Conservation (phyloP, 2,888 invertebrate species). For the Anaspis maculata region DNA sequence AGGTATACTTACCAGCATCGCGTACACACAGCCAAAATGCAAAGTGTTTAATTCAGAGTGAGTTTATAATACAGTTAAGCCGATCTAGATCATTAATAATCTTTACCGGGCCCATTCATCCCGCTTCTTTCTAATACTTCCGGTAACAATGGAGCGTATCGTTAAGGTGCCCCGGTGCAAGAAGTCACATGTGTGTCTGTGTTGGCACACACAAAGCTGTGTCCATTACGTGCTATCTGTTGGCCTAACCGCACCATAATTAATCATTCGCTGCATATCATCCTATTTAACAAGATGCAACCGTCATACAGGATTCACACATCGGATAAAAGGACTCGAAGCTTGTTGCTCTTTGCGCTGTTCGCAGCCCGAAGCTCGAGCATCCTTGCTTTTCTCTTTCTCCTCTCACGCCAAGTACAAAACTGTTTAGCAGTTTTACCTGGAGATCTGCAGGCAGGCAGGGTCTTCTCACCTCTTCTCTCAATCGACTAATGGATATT, state of each 20-base stretch:
- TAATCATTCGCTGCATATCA: conserved; percentile 43
- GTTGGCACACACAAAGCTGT: conserved; percentile 28
- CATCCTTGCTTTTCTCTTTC: no score
- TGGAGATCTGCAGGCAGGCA: no score
- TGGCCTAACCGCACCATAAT: conserved; percentile 39
- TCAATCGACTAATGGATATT: no score
- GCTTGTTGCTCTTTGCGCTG: no score
- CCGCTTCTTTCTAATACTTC: conserved; percentile 32
- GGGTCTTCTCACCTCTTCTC: no score
- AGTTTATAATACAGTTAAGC: conserved; percentile 28
- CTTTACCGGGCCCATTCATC: conserved; percentile 33
- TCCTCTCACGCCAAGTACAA: no score
- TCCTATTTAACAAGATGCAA: conserved; percentile 41
- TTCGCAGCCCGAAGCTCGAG: no score
- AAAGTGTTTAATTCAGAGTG: not conserved
- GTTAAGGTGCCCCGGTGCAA: conserved; percentile 29
- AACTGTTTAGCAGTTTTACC: no score
- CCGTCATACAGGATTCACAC: conserved; percentile 32
- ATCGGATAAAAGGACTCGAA: conserved; percentile 19
- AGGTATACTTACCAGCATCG: no score
- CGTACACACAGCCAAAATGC: no score
- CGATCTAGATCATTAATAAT: conserved; percentile 41
- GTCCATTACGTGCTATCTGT: conserved; percentile 40
- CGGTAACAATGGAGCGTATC: conserved; percentile 34
- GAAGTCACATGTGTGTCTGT: conserved; percentile 28